Base-by-base conservation (phyloP, 2,888 invertebrate species). In the Norana najaformis region DNA sequence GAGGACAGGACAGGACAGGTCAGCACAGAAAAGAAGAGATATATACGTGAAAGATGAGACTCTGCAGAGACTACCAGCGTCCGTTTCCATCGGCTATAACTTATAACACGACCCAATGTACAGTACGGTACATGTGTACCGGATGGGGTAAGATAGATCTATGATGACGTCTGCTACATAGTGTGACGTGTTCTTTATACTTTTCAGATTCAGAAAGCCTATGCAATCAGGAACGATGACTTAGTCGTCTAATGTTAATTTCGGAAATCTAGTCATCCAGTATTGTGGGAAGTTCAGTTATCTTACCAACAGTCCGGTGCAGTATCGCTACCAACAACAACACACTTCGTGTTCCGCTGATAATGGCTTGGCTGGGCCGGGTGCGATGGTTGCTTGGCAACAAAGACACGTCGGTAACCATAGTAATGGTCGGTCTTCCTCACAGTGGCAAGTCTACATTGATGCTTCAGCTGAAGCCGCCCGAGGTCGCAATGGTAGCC, bases 361-460 rank as follows among this genome's bases (percentile, higher is more conserved):
- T 30, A 35, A 92, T 92, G 92, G 92, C 92, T 16, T 92, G 92
- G 92, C 53, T 92, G 89, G 90, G 36, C 36, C 88, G 92, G 34
- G 69, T 92, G 38, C 88, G 89, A 4, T 91, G 92, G 89, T 88
- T 92, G 83, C 89, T 92, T 6, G 91, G 92, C 35, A 90, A 90
- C 41, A 92, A 91, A 93, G 95, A 96, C 96, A 94, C 96, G 96
- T 95, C 97, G 94, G 97, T 97, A 90, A 97, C 97, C 93, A 96
- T 98, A 92, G 96, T 99, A 93, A 97, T 99, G 91, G 96, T 99
- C 91, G 99, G 99, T 85, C 96, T 99, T 90, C 98, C 99, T 95
- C 97, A 98, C 95, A 98, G 98, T 94, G 99, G 99, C 92, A 93
- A 99, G 96, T 97, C 97, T 89, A 97, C 98, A 69, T 96, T 98